Base-by-base conservation (phyloP, 1,140 invertebrate genomes). In the Ctenoplectra terminalis region DNA sequence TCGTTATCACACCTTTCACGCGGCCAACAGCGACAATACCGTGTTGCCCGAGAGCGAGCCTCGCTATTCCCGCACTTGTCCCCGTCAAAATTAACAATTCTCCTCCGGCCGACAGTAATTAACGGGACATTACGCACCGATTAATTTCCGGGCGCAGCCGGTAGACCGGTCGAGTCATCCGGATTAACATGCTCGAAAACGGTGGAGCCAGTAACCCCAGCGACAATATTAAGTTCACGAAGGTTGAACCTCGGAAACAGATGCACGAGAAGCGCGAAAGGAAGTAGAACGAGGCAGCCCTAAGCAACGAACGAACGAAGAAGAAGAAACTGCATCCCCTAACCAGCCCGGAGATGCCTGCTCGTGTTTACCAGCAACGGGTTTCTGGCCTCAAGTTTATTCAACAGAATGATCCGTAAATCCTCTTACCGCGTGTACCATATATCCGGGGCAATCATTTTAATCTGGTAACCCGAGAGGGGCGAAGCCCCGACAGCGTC, bases 401-500 rank as follows among this genome's bases (percentile, higher is more conserved):
- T 84, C 80, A 81, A 84, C 80, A 75, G 66, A 82, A 81, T 82
- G 82, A 84, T 76, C 83, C 72, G 66, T 84, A 84, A 84, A 84
- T 84, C 83, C 83, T 82, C 83, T 84, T 84, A 84, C 81, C 54
- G 64, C 54, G 48, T 69, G 82, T 40, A 74, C 48, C 79, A 54
- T 83, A 77, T 76, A 84, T 82, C 83, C 80, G 66, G 81, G 81
- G 46, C 82, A 84, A 82, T 84, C 81, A 77, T 82, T 82, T 84
- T 71, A 84, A 84, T 84, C 83, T 58, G 66, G 80, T 77, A 84
- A 84, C 80, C 43, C 58, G 73, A 77, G 73, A 77, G 17, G 66
- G 54, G 43, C 43, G 72, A 84, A 84, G 81, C 83, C 83, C 69
- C 61, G 75, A 23, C 52, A 82, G 17, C 83, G 82, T 75, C 80